These are phyloP conservation scores for Misgurnus mizolepis DNA, from an alignment of 2,113 vertebrate species.

Conservation along the genomic window DNA sequence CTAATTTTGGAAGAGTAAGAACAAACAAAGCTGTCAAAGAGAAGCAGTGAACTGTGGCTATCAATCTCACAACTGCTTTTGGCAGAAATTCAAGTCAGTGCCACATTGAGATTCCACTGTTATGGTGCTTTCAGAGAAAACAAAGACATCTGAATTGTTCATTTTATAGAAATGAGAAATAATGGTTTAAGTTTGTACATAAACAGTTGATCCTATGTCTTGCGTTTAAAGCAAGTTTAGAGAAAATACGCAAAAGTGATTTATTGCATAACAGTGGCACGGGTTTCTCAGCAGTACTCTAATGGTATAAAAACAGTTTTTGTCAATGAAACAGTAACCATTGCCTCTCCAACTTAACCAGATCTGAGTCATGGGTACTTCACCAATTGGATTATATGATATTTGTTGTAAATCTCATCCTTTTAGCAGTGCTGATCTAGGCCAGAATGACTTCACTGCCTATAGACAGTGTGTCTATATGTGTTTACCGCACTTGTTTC, in stretches of 20 bases:
- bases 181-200: slow-evolving; percentile 3
- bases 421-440: neutral
- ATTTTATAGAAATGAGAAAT: neutral
- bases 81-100: neutral
- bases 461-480: slow-evolving; percentile 9
- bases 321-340: neutral
- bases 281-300: too few species aligned
- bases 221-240: neutral
- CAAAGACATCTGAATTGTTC: neutral
- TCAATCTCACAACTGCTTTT: slow-evolving; percentile 31
- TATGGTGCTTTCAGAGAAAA: slow-evolving; percentile 2
- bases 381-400: neutral
- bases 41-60: slow-evolving; percentile 20
- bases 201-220: neutral
- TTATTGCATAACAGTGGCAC: too few species aligned
- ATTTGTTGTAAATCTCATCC: neutral
- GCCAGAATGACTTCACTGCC: slow-evolving; percentile 32
- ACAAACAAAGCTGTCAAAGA: slow-evolving; percentile 40
- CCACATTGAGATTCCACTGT: slow-evolving; percentile 3
- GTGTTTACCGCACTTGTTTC: slow-evolving; percentile 22
- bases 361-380: neutral
- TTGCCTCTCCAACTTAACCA: neutral
- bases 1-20: slow-evolving; percentile 36
- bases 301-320: neutral
- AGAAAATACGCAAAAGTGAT: too few species aligned